These are phyloP conservation scores for Marcusenius ussheri DNA, from an alignment of 2,113 vertebrate genomes.

Conservation along the genomic window DNA sequence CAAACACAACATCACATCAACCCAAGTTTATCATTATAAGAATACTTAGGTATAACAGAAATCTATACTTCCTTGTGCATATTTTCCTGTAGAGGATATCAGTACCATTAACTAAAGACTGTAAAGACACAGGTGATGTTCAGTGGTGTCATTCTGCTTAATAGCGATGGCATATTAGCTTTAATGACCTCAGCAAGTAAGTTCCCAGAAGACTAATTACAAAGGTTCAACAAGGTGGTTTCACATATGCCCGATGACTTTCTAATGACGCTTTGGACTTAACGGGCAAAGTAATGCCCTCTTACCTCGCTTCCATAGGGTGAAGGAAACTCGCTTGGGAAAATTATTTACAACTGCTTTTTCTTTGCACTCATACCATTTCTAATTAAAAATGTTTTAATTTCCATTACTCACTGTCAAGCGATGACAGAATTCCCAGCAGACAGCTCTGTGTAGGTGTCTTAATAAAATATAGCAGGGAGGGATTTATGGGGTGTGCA, in stretches of 20 bases:
- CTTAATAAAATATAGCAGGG: not conserved
- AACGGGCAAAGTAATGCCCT: conserved; percentile 55
- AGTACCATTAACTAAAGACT: conserved; percentile 19
- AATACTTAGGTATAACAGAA: not conserved
- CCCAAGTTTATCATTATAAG: not conserved
- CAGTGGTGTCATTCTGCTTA: conserved; percentile 23
- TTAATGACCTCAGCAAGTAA: conserved; percentile 43
- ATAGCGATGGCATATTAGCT: conserved; percentile 36
- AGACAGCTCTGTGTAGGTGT: not conserved
- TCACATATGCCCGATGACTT: conserved; percentile 66
- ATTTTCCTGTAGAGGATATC: not conserved
- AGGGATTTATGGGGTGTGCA: not conserved
- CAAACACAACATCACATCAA: not conserved
- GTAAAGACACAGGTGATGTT: conserved; percentile 30
- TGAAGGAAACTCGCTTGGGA: conserved; percentile 61
- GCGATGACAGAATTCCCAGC: not conserved
- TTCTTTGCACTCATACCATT: conserved; percentile 37
- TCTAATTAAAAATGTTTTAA: conserved; percentile 22
- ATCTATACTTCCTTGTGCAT: not conserved
- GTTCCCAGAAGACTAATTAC: conserved; percentile 61
- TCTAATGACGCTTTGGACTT: conserved; percentile 70
- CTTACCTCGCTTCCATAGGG: conserved; percentile 60
- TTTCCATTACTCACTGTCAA: conserved; percentile 15
- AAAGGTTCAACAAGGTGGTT: conserved; percentile 65
- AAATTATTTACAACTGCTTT: conserved; percentile 73